Base-by-base conservation (phyloP, 2,888 invertebrate species). In the Harmothoe impar region DNA sequence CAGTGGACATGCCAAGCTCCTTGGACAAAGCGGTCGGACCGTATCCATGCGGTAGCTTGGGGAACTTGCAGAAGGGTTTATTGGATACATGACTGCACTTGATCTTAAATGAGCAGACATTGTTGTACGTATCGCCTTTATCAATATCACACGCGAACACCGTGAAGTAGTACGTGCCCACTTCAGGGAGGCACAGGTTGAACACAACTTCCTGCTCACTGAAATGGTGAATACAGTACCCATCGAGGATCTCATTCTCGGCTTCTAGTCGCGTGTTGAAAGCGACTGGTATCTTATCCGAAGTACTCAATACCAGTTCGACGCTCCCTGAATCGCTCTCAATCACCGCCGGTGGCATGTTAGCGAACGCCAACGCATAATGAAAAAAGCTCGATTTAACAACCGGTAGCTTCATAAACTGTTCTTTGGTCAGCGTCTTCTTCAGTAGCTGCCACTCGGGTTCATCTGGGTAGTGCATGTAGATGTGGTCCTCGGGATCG, bases 371-470 rank as follows among this genome's bases (percentile, higher is more conserved):
- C 20, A 92, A 84, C 1, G 91, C 89, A 62, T 91, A 91, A 62
- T 89, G 89, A 92, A 95, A 95, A 93, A 95, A 95, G 90, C 94
- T 93, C 17, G 95, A 94, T 86, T 94, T 94, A 86, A 95, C 94
- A 17, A 96, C 95, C 1, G 96, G 96, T 52, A 96, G 94, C 54
- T 94, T 93, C 89, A 96, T 95, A 94, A 96, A 96, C 90, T 96
- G 95, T 10, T 95, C 95, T 91, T 96, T 93, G 23, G 95, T 94
- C 51, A 96, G 94, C 5, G 96, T 96, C 91, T 94, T 94, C 92
- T 95, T 95, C 89, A 96, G 94, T 10, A 96, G 95, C 94, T 96
- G 96, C 96, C 96, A 96, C 89, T 94, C 94, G 33, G 94, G 94
- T 62, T 95, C 94, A 90, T 95, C 95, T 0, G 95, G 95, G 89